Evolutionary conservation across 2,888 invertebrate species (phyloP).

Genomic region (Thymelicus acteon): DNA sequence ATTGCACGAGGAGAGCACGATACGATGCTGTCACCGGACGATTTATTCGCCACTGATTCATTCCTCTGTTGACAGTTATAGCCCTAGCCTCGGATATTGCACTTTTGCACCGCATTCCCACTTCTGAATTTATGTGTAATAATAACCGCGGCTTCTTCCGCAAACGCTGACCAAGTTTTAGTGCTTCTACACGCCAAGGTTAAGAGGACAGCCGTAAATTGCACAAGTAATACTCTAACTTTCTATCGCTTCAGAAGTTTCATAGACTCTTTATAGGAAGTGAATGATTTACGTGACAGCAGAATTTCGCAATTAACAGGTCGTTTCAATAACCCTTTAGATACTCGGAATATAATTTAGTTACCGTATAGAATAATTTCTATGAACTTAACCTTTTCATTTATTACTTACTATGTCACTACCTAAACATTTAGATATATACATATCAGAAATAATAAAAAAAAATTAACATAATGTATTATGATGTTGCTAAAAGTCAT

Average conservation of each 20-base stretch:
- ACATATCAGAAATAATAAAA: too few species aligned
- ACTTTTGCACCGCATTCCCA: slow-evolving; percentile 75
- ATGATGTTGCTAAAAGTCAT: too few species aligned
- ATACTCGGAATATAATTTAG: slow-evolving; percentile 20
- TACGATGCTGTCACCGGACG: slow-evolving; percentile 66
- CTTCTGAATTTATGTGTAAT: slow-evolving; percentile 70
- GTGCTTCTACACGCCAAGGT: slow-evolving; percentile 42
- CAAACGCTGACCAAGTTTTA: slow-evolving; percentile 44
- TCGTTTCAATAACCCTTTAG: slow-evolving; percentile 51
- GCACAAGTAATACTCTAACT: slow-evolving; percentile 55
- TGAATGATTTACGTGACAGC: slow-evolving; percentile 48
- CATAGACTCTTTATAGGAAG: slow-evolving; percentile 20
- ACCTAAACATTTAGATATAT: too few species aligned
- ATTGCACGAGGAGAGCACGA: slow-evolving; percentile 61
- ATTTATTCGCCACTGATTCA: slow-evolving; percentile 81
- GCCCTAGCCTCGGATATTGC: slow-evolving; percentile 75
- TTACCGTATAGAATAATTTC: slow-evolving; percentile 1
- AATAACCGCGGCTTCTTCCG: slow-evolving; percentile 59
- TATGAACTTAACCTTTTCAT: background rate
- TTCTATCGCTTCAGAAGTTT: slow-evolving; percentile 51
- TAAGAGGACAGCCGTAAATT: slow-evolving; percentile 45
- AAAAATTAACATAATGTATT: too few species aligned
- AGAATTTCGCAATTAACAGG: slow-evolving; percentile 54
- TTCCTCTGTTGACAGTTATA: slow-evolving; percentile 77
- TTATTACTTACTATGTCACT: background rate